Percentiles rank a stretch among this genome's conserved stretches.
Evolutionary conservation across 1,140 invertebrate species (phyloP).

Genomic region (Hylaeus anthracinus): DNA sequence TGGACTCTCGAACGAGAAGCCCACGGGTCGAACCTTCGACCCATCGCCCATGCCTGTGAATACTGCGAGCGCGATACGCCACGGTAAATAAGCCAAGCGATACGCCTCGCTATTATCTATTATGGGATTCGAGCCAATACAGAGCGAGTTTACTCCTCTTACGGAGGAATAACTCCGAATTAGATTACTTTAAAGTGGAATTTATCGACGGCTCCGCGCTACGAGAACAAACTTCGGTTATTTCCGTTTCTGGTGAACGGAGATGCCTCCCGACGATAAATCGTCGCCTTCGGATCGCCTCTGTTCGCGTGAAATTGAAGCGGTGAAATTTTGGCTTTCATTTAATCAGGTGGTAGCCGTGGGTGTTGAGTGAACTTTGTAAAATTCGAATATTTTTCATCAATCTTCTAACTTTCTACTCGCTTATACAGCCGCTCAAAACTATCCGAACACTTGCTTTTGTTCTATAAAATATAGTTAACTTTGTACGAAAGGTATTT

Average conservation of each 20-base stretch:
- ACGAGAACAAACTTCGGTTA: background rate
- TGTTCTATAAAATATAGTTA: too few relatives aligned
- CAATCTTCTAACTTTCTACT: too few relatives aligned
- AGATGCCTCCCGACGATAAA: background rate
- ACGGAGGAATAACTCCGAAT: conserved; percentile 15
- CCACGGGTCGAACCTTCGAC: conserved; percentile 35
- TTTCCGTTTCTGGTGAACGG: background rate
- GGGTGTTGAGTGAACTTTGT: background rate
- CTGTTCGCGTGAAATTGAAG: too few relatives aligned
- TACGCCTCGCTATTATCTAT: conserved; percentile 43
- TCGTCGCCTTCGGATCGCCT: background rate
- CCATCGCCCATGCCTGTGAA: conserved; percentile 38
- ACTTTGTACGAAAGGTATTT: too few relatives aligned
- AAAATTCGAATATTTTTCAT: too few relatives aligned
- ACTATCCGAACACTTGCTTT: too few relatives aligned
- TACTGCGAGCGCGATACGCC: conserved; percentile 44
- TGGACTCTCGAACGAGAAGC: conserved; percentile 34
- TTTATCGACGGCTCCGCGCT: background rate
- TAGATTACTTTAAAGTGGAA: background rate
- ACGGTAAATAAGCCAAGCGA: conserved; percentile 44
- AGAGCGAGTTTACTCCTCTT: conserved; percentile 28
- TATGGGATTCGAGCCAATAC: conserved; percentile 26
- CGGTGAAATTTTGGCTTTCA: too few relatives aligned
- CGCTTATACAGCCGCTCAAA: too few relatives aligned
- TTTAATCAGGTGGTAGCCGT: too few relatives aligned